Percentiles rank a stretch among this genome's conserved stretches.
Conservation (phyloP, 2,888 invertebrate genomes). For the Blastobasis adustella region DNA sequence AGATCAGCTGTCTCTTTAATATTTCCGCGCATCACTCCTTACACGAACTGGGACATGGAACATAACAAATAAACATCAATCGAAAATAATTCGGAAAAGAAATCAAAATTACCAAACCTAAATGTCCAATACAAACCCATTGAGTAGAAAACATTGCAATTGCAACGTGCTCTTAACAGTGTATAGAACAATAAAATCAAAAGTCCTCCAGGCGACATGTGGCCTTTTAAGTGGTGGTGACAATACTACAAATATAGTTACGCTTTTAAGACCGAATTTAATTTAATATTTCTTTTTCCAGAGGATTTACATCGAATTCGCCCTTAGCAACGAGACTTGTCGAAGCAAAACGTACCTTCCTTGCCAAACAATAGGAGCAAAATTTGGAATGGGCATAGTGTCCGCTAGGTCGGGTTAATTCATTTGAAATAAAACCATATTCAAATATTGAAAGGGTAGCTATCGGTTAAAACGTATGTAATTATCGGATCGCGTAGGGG, state of each 20-base stretch:
- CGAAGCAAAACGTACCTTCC: conserved; percentile 11
- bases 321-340: conserved; percentile 20
- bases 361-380: not conserved
- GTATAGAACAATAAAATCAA: conserved; percentile 47
- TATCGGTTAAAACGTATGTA: conserved; percentile 70
- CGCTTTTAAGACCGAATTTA: conserved; percentile 59
- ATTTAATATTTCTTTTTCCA: conserved; percentile 41
- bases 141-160: not conserved
- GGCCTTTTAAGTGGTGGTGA: conserved; percentile 71
- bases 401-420: conserved; percentile 32
- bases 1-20: too few species aligned
- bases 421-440: conserved; percentile 66
- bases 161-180: conserved; percentile 15
- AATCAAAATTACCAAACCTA: not conserved
- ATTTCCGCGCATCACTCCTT: too few species aligned
- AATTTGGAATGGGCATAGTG: not conserved
- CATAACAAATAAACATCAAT: too few species aligned
- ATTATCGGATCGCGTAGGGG: conserved; percentile 56
- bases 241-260: conserved; percentile 71
- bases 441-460: conserved; percentile 62
- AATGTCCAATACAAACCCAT: not conserved
- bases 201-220: conserved; percentile 70
- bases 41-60: too few species aligned
- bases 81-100: too few species aligned
- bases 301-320: conserved; percentile 18